These are phyloP conservation scores for Orientallactaga sibirica DNA, from an alignment of 2,797 vertebrate species.

Conservation along the genomic window DNA sequence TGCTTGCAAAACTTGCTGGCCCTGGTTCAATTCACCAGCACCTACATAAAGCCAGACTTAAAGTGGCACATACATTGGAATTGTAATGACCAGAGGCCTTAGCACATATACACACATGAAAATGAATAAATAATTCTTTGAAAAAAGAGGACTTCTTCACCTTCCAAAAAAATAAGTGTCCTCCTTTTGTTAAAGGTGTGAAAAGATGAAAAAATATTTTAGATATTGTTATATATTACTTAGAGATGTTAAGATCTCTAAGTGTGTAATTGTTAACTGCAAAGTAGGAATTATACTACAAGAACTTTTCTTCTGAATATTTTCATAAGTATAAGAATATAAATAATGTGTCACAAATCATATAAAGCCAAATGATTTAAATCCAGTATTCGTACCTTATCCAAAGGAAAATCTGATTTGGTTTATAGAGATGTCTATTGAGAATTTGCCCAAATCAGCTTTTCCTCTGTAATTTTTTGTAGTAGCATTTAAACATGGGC, in stretches of 20 bases:
- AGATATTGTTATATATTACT: background rate
- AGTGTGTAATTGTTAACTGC: background rate
- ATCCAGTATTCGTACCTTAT: background rate
- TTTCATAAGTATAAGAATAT: background rate
- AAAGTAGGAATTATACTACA: background rate
- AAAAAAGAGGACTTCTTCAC: background rate
- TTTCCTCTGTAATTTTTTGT: constrained; percentile 32
- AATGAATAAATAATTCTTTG: too few relatives aligned
- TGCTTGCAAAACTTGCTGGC: too few relatives aligned
- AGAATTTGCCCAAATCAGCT: background rate
- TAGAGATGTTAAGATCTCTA: background rate
- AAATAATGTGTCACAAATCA: background rate
- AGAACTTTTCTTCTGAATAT: background rate
- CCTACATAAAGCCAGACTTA: too few relatives aligned
- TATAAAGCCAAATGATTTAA: constrained; percentile 7
- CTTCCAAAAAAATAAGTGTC: background rate
- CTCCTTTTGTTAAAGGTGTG: background rate
- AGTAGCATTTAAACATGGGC: background rate
- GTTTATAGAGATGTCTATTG: background rate
- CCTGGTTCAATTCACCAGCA: too few relatives aligned
- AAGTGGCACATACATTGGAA: too few relatives aligned
- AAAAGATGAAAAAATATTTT: background rate
- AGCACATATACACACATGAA: too few relatives aligned
- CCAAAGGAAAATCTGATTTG: constrained; percentile 31
- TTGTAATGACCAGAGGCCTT: too few relatives aligned